Evolutionary conservation across 2,888 invertebrate species (phyloP).

Genomic region (Thumatha senex): DNA sequence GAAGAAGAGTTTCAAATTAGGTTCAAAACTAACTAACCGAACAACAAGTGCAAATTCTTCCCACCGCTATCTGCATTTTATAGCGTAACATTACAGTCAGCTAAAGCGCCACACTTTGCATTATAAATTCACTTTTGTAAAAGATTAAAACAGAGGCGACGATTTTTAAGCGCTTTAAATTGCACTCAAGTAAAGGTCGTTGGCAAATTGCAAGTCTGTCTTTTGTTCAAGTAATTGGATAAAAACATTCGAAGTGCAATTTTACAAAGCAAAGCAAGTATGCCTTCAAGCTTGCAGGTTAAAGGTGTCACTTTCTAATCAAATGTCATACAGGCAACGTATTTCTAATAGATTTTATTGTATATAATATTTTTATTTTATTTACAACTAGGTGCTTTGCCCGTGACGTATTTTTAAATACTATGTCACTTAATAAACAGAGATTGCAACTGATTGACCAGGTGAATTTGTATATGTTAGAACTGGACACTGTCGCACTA

Average conservation of each 20-base stretch:
- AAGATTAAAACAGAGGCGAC: conserved; percentile 25
- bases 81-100: conserved; percentile 27
- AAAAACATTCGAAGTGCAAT: not conserved
- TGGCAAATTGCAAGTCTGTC: conserved; percentile 6
- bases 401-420: no score
- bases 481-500: no score
- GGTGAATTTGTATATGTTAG: no score
- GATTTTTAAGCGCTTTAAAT: conserved; percentile 21
- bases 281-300: no score
- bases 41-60: conserved; percentile 13
- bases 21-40: not conserved
- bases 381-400: no score
- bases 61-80: conserved; percentile 30
- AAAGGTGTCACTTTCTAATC: no score
- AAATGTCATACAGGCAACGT: no score
- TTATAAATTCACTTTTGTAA: conserved; percentile 32
- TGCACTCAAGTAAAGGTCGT: conserved; percentile 2
- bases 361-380: no score
- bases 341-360: no score
- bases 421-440: no score
- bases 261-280: not conserved
- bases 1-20: not conserved
- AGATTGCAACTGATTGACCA: no score
- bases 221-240: conserved; percentile 8
- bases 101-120: conserved; percentile 31